A percentile compares a stretch with the other conserved stretches of the same genome.
Conservation (phyloP, 2,888 invertebrate genomes). For the Camponotus fellah region DNA sequence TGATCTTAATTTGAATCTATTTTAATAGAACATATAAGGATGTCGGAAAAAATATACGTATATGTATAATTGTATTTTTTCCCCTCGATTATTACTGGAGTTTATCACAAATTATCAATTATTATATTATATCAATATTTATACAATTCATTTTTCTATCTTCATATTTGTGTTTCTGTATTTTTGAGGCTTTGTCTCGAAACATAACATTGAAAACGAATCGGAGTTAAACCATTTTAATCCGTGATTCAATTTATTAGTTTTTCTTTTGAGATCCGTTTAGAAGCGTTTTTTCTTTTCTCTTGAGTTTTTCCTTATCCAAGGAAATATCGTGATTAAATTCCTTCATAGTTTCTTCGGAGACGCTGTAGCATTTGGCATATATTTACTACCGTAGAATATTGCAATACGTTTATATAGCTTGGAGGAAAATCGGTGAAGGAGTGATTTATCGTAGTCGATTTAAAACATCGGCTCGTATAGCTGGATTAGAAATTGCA, state of each 20-base stretch:
- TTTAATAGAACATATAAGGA: too few relatives aligned
- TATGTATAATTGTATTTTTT: not conserved
- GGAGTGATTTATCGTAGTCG: constrained; percentile 47
- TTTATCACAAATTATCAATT: not conserved
- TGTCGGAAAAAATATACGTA: not conserved
- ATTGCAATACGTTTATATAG: constrained; percentile 24
- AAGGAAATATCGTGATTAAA: constrained; percentile 48
- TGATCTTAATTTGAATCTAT: constrained; percentile 77
- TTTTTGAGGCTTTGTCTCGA: not conserved
- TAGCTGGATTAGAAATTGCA: constrained; percentile 68
- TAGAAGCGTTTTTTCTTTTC: not conserved
- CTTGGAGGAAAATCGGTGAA: constrained; percentile 40
- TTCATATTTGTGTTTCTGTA: not conserved
- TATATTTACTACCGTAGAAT: constrained; percentile 16
- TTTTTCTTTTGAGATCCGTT: not conserved
- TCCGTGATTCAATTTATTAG: constrained; percentile 20
- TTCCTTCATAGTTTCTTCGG: constrained; percentile 20
- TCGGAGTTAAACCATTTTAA: constrained; percentile 12
- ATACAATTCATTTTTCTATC: not conserved
- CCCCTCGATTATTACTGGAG: not conserved
- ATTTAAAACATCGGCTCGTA: constrained; percentile 44
- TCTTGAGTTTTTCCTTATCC: constrained; percentile 34
- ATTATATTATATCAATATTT: not conserved
- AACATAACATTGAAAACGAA: not conserved
- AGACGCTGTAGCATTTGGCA: constrained; percentile 7